Evolutionary conservation across 2,113 vertebrate species (phyloP).

Genomic region (Pseudopodoces humilis): DNA sequence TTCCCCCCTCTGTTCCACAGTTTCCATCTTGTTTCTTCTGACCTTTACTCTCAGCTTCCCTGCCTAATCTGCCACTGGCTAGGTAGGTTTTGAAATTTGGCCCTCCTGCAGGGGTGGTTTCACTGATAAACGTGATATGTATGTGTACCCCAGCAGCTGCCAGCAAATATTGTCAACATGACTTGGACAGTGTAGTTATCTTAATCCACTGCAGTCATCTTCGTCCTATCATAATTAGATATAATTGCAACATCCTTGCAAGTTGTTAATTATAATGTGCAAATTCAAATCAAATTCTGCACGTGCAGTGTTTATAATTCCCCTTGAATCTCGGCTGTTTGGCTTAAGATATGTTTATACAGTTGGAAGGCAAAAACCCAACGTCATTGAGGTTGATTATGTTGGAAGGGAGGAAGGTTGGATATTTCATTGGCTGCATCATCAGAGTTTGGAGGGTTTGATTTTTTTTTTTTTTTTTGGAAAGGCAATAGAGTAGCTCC

Average conservation of each 20-base stretch:
- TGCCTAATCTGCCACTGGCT: neutral
- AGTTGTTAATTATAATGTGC: neutral
- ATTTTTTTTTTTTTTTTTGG: no score
- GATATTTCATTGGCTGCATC: neutral
- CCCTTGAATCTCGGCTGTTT: neutral
- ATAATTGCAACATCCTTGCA: neutral
- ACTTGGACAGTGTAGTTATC: neutral
- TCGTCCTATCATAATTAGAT: neutral
- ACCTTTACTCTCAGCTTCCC: neutral
- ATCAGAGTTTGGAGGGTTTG: neutral
- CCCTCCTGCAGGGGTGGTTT: neutral
- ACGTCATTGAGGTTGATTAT: neutral
- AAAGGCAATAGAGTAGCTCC: neutral
- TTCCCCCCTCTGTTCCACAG: accelerated
- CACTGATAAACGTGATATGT: neutral
- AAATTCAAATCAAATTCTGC: neutral
- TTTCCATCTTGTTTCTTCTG: neutral
- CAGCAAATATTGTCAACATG: neutral
- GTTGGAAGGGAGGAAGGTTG: neutral
- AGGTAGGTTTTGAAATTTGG: neutral
- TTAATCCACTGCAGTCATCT: neutral
- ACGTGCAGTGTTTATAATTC: neutral
- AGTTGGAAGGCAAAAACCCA: neutral
- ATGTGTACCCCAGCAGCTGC: neutral
- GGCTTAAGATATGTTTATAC: neutral